Evolutionary conservation across 1,140 invertebrate genomes (phyloP), one percentile per base, ranked within the genome.

Genomic region (Asbolus verrucosus): DNA sequence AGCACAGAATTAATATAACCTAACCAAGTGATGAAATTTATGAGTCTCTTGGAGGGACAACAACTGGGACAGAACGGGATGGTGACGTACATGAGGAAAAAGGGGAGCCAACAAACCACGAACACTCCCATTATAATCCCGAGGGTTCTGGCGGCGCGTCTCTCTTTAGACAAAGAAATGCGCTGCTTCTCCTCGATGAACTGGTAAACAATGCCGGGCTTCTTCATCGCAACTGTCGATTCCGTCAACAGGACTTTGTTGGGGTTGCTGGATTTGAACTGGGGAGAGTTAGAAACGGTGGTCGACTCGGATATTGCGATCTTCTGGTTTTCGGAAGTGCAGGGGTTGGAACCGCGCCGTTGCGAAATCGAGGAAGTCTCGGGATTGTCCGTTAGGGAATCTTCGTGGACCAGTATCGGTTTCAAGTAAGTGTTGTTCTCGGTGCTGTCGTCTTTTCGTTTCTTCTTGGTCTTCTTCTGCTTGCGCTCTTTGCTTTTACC

Each of bases 1-100:
- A 98, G 86, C n/a, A 94, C 94, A 15, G 95, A 98, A 83, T 99
- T 99, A 67, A 98, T 90, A 81, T 99, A 99, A 15, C 97, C 97
- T 31, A 99, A 87, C 97, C 97, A 99, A 19, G 94, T 96, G 74
- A 96, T 94, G 77, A 96, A 94, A 80, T 95, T 94, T 36, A 92
- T 90, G 62, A 95, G 83, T 76, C 90, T 89, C 31, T 89, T 87
- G 3, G 91, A 93, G 8, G 92, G 90, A 78, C 91, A 91, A 78
- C 92, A 94, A 39, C 83, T 85, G 0, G 87, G 82, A 80, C 94
- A 97, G 78, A 95, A 96, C 0, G 94, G 94, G 61, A 93, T 85
- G 61, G 96, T 94, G 30, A 98, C 90, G 82, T 98, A 98, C 87
- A 96, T 92, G 6, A 97, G 88, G 79, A 98, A 97, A 82, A 98